Evolutionary conservation across 1,140 invertebrate genomes (phyloP).

Genomic region (Eriosoma lanigerum): DNA sequence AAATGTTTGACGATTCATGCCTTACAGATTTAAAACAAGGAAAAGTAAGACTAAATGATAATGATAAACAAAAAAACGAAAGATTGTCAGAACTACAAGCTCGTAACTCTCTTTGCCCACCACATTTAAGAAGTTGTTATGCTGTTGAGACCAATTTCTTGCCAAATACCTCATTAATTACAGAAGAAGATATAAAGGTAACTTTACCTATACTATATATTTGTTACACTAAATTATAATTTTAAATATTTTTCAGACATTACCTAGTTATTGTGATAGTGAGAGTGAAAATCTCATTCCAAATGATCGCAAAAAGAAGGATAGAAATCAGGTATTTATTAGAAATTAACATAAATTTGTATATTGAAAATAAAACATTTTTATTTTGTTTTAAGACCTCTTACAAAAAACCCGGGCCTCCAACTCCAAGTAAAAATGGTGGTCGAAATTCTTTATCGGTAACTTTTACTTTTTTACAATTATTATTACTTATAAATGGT

Average conservation of each 20-base stretch:
- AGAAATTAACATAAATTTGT: not conserved
- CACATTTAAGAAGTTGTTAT: constrained; percentile 86
- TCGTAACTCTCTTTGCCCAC: constrained; percentile 81
- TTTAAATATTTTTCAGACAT: constrained; percentile 47
- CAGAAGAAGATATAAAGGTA: constrained; percentile 79
- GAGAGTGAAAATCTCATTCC: constrained; percentile 52
- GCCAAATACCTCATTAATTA: constrained; percentile 59
- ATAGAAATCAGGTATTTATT: constrained; percentile 52
- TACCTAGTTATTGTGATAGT: constrained; percentile 26
- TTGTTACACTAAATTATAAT: constrained; percentile 38
- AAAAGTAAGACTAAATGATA: constrained; percentile 28
- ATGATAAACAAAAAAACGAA: constrained; percentile 41
- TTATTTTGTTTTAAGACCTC: constrained; percentile 62
- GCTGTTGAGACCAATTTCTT: constrained; percentile 79
- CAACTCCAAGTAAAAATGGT: constrained; percentile 81
- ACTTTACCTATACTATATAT: constrained; percentile 36
- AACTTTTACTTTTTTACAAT: not conserved
- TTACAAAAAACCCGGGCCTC: constrained; percentile 80
- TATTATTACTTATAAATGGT: too few relatives aligned
- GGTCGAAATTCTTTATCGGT: constrained; percentile 68
- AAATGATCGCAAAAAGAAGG: constrained; percentile 44
- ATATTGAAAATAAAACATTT: not conserved
- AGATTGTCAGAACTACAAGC: constrained; percentile 73
- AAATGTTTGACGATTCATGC: constrained; percentile 59
- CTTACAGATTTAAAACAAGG: constrained; percentile 58